Evolutionary conservation across 2,888 invertebrate genomes (phyloP).

Genomic region (Meiosimyza decipiens): DNA sequence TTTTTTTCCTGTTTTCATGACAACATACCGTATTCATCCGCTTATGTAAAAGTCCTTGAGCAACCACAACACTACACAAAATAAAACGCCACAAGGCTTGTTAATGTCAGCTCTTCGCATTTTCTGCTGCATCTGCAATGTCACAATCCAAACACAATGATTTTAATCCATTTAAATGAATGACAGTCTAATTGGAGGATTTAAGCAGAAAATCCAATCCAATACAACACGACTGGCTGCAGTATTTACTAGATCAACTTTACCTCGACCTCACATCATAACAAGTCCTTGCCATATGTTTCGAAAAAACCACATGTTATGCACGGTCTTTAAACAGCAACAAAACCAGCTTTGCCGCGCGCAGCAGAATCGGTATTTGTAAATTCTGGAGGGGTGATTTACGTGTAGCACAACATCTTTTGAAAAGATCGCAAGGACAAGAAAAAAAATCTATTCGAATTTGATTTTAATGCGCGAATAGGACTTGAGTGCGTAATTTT

Average conservation of each 20-base stretch:
- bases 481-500: constrained; percentile 53
- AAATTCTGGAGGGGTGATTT: background rate
- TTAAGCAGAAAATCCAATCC: constrained; percentile 38
- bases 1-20: background rate
- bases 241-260: constrained; percentile 16
- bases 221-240: constrained; percentile 12
- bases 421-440: background rate
- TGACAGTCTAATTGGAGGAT: constrained; percentile 67
- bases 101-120: constrained; percentile 2
- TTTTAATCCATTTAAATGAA: constrained; percentile 66
- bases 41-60: constrained; percentile 29
- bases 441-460: constrained; percentile 60
- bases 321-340: constrained; percentile 66
- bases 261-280: constrained; percentile 44
- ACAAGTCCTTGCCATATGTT: constrained; percentile 66
- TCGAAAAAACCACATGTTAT: constrained; percentile 67
- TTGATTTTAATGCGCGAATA: constrained; percentile 62
- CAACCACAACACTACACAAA: constrained; percentile 23
- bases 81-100: constrained; percentile 5
- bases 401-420: background rate
- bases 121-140: constrained; percentile 10
- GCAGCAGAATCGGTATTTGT: constrained; percentile 40
- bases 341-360: constrained; percentile 45
- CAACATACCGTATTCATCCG: constrained; percentile 25
- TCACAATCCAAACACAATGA: constrained; percentile 30